These are phyloP conservation scores for Vanessa tameamea DNA, from an alignment of 1,140 invertebrate genomes.

Conservation along the genomic window DNA sequence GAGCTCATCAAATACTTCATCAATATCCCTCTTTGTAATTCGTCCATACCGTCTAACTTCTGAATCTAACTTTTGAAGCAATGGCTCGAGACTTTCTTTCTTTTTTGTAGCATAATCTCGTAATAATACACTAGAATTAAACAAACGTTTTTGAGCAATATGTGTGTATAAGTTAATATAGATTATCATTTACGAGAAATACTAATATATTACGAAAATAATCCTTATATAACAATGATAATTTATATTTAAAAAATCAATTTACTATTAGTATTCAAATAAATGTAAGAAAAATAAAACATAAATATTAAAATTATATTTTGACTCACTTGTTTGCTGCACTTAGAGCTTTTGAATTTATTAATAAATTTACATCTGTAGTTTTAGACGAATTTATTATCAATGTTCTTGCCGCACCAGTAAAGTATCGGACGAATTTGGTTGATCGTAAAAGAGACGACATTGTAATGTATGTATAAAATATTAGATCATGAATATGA, in stretches of 20 bases:
- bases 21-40: slow-evolving; percentile 86
- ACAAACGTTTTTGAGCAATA: background rate
- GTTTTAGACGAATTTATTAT: slow-evolving; percentile 82
- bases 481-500: slow-evolving; percentile 25
- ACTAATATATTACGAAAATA: background rate
- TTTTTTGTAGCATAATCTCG: slow-evolving; percentile 75
- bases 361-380: slow-evolving; percentile 63
- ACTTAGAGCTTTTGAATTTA: slow-evolving; percentile 61
- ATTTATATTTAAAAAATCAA: background rate
- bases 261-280: background rate
- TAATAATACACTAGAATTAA: slow-evolving; percentile 51
- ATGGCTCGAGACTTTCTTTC: slow-evolving; percentile 82
- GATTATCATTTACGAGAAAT: background rate
- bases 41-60: slow-evolving; percentile 86
- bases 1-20: slow-evolving; percentile 87
- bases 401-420: slow-evolving; percentile 84
- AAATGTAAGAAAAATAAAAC: background rate
- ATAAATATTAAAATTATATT: slow-evolving; percentile 14
- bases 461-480: slow-evolving; percentile 66
- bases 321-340: slow-evolving; percentile 64
- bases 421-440: slow-evolving; percentile 86
- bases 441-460: slow-evolving; percentile 85
- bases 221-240: background rate
- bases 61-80: slow-evolving; percentile 84
- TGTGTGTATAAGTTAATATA: background rate